Evolutionary conservation across 1,140 invertebrate species (phyloP).

Genomic region (Bombyx mori): ASM3026992v2 NC_085120.1:13291001-13291500

Average conservation of each 20-base stretch:
- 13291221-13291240: constrained; percentile 8
- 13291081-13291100: no score
- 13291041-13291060: no score
- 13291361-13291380: constrained; percentile 9
- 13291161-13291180: constrained; percentile 17
- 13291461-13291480: no score
- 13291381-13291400: constrained; percentile 10
- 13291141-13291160: constrained; percentile 10
- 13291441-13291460: no score
- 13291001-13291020: no score
- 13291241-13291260: constrained; percentile 20
- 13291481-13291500: no score
- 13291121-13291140: background rate
- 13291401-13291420: constrained; percentile 23
- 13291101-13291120: no score
- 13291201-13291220: constrained; percentile 16
- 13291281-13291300: constrained; percentile 32
- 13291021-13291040: no score
- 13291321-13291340: constrained; percentile 76
- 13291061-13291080: no score
- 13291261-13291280: constrained; percentile 30
- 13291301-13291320: constrained; percentile 40
- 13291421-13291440: background rate
- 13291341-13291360: constrained; percentile 68
- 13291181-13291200: constrained; percentile 35